Percentiles rank a stretch among this genome's conserved stretches.
These are phyloP conservation scores for Iphiclides podalirius DNA, from an alignment of 2,888 invertebrate genomes.

Conservation along the genomic window DNA sequence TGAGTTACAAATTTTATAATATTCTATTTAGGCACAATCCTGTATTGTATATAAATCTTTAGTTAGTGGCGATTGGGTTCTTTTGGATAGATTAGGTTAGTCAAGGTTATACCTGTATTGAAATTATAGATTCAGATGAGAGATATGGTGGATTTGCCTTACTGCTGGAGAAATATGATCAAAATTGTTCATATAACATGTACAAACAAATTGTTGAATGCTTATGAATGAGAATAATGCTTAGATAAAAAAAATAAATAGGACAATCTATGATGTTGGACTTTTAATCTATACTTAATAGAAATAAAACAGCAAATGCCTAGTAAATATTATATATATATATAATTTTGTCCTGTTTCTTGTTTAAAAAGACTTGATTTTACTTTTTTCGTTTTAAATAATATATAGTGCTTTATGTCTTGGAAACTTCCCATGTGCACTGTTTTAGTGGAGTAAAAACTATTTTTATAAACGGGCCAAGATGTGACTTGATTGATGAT, in stretches of 20 bases:
- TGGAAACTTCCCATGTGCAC: conserved; percentile 2
- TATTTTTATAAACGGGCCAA: conserved; percentile 30
- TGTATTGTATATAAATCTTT: conserved; percentile 70
- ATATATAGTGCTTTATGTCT: conserved; percentile 14
- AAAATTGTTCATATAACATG: conserved; percentile 41
- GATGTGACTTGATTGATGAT: conserved; percentile 23
- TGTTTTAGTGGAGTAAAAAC: conserved; percentile 20
- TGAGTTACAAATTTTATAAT: conserved; percentile 63
- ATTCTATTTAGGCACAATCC: conserved; percentile 73
- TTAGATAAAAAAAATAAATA: conserved; percentile 52
- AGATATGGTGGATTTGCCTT: conserved; percentile 34
- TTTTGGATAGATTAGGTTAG: conserved; percentile 52
- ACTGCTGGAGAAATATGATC: conserved; percentile 34
- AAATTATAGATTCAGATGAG: conserved; percentile 35
- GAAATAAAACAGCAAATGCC: conserved; percentile 39
- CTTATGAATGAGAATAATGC: conserved; percentile 51
- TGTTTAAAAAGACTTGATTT: conserved; percentile 34
- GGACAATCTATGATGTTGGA: conserved; percentile 55
- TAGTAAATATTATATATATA: conserved; percentile 26
- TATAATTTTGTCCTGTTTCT: conserved; percentile 33
- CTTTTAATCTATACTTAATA: conserved; percentile 43
- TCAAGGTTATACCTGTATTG: conserved; percentile 30
- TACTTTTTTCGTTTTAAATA: conserved; percentile 28
- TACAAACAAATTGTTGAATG: conserved; percentile 44
- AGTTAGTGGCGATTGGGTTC: conserved; percentile 60